Conservation (phyloP, 2,888 invertebrate genomes). For the Eilema depressum region DNA sequence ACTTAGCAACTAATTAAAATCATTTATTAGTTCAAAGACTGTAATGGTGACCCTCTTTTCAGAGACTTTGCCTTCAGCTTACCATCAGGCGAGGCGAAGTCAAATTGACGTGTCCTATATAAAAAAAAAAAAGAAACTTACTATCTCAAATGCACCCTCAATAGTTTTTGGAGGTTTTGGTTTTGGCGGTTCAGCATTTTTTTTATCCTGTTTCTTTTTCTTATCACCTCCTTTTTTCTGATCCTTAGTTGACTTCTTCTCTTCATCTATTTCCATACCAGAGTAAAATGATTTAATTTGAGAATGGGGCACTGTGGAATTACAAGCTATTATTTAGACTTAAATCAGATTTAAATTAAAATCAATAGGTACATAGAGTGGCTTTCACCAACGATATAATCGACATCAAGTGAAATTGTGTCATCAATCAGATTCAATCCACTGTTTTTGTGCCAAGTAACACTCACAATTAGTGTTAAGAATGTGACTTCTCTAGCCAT, state of each 20-base stretch:
- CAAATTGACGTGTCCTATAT: no score
- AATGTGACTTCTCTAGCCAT: no score
- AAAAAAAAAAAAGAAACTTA: no score
- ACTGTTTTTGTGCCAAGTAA: no score
- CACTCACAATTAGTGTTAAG: no score
- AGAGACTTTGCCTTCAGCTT: no score
- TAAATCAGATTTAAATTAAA: background rate
- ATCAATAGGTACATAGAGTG: no score
- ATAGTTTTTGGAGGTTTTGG: slow-evolving; percentile 89
- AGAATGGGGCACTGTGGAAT: slow-evolving; percentile 88
- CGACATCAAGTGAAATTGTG: no score
- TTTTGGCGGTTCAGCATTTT: slow-evolving; percentile 84
- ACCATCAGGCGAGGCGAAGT: no score
- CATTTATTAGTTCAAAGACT: background rate
- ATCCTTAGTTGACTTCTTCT: slow-evolving; percentile 85
- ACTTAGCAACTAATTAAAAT: background rate
- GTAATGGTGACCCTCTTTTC: no score
- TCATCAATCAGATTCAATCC: no score
- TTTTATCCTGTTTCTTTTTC: slow-evolving; percentile 82
- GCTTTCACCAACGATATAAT: no score
- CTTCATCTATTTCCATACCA: slow-evolving; percentile 88
- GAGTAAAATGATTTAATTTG: slow-evolving; percentile 90
- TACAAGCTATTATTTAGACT: background rate
- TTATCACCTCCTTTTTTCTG: slow-evolving; percentile 81
- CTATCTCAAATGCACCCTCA: slow-evolving; percentile 88